Evolutionary conservation across 2,888 invertebrate genomes (phyloP).

Genomic region (Herminia tarsipennalis): DNA sequence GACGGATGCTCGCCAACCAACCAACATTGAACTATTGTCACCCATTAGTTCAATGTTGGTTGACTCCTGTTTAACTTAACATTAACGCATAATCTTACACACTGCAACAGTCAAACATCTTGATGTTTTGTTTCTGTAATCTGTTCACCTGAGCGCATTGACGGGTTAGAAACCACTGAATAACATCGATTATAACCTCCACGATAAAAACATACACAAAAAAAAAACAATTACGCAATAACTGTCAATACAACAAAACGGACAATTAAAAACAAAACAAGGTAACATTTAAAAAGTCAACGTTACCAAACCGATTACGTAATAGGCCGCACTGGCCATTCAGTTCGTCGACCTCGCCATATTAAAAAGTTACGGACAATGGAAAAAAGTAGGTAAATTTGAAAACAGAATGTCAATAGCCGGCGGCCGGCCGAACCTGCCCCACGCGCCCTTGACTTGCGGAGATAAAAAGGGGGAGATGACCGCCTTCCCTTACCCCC

Average conservation of each 20-base stretch:
- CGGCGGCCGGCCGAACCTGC: constrained; percentile 83
- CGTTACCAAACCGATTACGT: constrained; percentile 55
- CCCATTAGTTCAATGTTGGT: too few relatives aligned
- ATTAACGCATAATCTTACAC: too few relatives aligned
- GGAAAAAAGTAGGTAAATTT: constrained; percentile 83
- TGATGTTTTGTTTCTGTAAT: too few relatives aligned
- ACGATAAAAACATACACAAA: constrained; percentile 23
- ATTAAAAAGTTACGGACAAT: constrained; percentile 84
- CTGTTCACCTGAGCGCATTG: too few relatives aligned
- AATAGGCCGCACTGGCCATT: constrained; percentile 68
- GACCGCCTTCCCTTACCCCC: constrained; percentile 67
- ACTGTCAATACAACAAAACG: constrained; percentile 31
- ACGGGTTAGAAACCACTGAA: too few relatives aligned
- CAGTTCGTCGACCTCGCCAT: constrained; percentile 74
- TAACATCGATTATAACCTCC: background rate
- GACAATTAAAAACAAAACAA: constrained; percentile 45
- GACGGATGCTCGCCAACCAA: too few relatives aligned
- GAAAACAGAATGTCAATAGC: constrained; percentile 85
- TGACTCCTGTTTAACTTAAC: too few relatives aligned
- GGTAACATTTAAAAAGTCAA: constrained; percentile 47
- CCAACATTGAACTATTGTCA: too few relatives aligned
- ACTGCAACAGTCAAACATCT: too few relatives aligned
- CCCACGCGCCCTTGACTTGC: constrained; percentile 85
- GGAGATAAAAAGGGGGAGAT: constrained; percentile 82
- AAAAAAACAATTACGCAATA: constrained; percentile 25